Evolutionary conservation across 2,888 invertebrate species (phyloP).

Genomic region (Imbricaverruca yamaguchii): DNA sequence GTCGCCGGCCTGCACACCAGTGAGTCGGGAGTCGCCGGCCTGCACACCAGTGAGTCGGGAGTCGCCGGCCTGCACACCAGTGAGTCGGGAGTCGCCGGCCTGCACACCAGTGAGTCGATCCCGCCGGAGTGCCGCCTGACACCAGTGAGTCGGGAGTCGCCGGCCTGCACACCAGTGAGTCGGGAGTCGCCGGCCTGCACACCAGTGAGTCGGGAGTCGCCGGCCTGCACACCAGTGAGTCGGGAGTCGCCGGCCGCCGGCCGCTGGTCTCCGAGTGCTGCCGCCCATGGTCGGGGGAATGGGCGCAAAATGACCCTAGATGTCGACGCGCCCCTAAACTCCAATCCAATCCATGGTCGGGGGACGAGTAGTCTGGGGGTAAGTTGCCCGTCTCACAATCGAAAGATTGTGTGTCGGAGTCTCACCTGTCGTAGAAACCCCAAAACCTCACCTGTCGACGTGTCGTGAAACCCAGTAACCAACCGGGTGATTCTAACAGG

Average conservation of each 20-base stretch:
- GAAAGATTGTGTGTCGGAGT: no score
- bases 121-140: no score
- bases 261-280: background rate
- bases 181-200: conserved; percentile 55
- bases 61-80: conserved; percentile 55
- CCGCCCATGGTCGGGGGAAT: background rate
- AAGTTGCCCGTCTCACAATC: no score
- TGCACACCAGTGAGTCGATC: conserved; percentile 46
- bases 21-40: conserved; percentile 52
- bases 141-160: conserved; percentile 49
- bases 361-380: no score
- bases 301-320: no score
- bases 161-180: conserved; percentile 49
- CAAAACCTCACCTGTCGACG: no score
- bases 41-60: conserved; percentile 46
- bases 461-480: no score
- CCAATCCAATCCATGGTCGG: no score
- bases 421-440: no score
- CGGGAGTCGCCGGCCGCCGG: no score
- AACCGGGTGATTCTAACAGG: no score
- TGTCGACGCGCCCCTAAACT: no score
- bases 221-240: conserved; percentile 49
- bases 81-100: conserved; percentile 52
- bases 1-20: conserved; percentile 55
- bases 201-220: conserved; percentile 49